Base-by-base conservation (phyloP, 2,113 vertebrate genomes). In the Calyptomena viridis region DNA sequence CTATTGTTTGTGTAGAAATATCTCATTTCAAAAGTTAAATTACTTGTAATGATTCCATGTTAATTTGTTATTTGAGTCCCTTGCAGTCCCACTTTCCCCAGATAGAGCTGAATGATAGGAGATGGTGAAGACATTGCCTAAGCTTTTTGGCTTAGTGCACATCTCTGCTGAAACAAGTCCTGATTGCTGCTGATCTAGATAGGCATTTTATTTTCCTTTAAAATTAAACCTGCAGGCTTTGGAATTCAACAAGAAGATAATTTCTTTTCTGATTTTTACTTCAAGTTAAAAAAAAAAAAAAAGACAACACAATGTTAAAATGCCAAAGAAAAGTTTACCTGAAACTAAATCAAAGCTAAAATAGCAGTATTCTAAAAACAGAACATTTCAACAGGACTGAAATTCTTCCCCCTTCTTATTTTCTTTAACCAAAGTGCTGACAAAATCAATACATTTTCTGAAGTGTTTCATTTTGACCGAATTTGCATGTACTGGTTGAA, bases 41-140 rank as follows among this genome's bases (percentile, higher is more conserved):
- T 87, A 62, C 87, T 79, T 5, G 0, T 94, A 89, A 94, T 87
- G 49, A 69, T 84, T 93, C 64, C 37, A 60, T 66, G 66, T 56
- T 95, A 76, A 89, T 93, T 95, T 95, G 94, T 91, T 95, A 96
- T 94, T 95, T 95, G 94, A 95, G 72, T 89, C 91, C 58, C 23
- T 46, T 76, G 21, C 53, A 82, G 49, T 39, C 31, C 46, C 18
- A 53, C 40, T 95, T 92, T 87, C 62, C 53, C 66, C 67, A 74
- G 55, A 62, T 3, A 81, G 44, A 82, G 66, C 15, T 71, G 12
- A 58, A n/a, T 82, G 58, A 64, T 58, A 39, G 66, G 74, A 95
- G n/a, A 30, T 24, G 15, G 42, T 42, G 40, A 31, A 75, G 55
- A 83, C 8, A 15, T 27, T 93, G 39, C 31, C 25, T 69, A 39